phyloP scores from a whole-genome alignment of 2,113 vertebrate genomes.

The Cromileptes altivelis region DNA sequence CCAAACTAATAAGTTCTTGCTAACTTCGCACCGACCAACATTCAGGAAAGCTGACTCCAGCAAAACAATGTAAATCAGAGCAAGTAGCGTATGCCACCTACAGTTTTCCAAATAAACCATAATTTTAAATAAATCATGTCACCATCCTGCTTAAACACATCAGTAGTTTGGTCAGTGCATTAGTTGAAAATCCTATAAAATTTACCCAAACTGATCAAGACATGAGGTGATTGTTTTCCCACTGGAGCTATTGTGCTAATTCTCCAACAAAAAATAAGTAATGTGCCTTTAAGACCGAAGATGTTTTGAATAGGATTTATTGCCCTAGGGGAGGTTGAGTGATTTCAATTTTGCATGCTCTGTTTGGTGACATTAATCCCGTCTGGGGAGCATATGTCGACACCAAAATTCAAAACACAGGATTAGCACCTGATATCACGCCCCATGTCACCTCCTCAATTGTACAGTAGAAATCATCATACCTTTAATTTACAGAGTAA shows the following conservation, averaged over 20 bases:
- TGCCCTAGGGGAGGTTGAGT: neutral
- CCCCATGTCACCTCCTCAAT: neutral
- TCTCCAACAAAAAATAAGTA: neutral
- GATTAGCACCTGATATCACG: neutral
- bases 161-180: neutral
- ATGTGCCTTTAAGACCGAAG: neutral
- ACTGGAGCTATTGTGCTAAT: neutral
- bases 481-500: neutral
- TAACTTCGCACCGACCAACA: neutral
- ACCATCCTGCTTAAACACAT: neutral
- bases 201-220: neutral
- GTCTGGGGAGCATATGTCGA: neutral
- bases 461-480: neutral
- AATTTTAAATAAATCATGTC: neutral
- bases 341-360: neutral
- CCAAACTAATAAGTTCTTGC: neutral
- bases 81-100: neutral
- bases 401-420: neutral
- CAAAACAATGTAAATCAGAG: too few species aligned
- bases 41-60: neutral
- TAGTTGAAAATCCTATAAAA: neutral
- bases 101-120: neutral
- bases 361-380: constrained; percentile 2
- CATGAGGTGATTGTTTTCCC: neutral
- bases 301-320: neutral